These are phyloP conservation scores for Maylandia zebra DNA, from an alignment of 2,113 vertebrate species.

Conservation along the genomic window DNA sequence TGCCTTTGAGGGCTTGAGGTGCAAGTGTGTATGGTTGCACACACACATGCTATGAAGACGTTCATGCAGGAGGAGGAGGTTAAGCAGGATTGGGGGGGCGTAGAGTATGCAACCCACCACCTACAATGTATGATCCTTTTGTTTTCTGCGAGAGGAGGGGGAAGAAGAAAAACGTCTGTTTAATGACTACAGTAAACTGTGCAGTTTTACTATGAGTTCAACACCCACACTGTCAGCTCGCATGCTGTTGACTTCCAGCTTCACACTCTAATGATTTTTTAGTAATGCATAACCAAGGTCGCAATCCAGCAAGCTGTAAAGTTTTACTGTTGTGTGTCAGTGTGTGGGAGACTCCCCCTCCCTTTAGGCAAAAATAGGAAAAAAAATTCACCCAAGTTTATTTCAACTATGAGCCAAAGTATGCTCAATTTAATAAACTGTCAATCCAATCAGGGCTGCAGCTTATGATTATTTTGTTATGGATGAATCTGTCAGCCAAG, in stretches of 20 bases:
- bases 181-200: not conserved
- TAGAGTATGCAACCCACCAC: slow-evolving; percentile 60
- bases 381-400: not conserved
- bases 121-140: slow-evolving; percentile 73
- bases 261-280: not conserved
- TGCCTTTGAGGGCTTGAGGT: not conserved
- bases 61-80: slow-evolving; percentile 2
- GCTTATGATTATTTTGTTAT: not conserved
- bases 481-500: not conserved
- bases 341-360: not conserved
- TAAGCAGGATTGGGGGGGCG: not conserved
- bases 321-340: not conserved
- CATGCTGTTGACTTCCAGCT: not conserved
- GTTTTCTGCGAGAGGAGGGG: slow-evolving; percentile 59
- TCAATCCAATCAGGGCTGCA: not conserved
- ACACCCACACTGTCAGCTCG: not conserved
- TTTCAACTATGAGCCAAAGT: not conserved
- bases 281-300: not conserved
- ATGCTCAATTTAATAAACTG: not conserved
- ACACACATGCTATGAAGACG: not conserved
- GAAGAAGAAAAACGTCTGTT: slow-evolving; percentile 17
- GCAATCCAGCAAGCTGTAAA: not conserved
- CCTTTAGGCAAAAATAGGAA: not conserved
- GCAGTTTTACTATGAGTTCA: not conserved
- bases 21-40: not conserved